Percentiles rank a stretch among this genome's conserved stretches.
phyloP scores from a whole-genome alignment of 2,113 vertebrate species.

The Asarcornis scutulata region DNA sequence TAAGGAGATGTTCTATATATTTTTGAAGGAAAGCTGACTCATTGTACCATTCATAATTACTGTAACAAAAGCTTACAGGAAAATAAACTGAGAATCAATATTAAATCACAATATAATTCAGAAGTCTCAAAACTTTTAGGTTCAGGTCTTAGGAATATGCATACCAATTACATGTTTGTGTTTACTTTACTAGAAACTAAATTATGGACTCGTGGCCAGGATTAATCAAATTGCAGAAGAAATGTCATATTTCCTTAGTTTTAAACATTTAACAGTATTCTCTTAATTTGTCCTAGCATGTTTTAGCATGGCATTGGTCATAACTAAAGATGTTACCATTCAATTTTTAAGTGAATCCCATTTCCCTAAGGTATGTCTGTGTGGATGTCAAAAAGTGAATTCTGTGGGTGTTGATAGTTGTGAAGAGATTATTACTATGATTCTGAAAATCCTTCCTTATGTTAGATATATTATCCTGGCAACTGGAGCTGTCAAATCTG shows the following conservation, averaged over 20 bases:
- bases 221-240: neutral
- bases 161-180: neutral
- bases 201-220: neutral
- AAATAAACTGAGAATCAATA: neutral
- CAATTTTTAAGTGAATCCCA: neutral
- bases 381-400: conserved; percentile 38
- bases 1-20: neutral
- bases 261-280: neutral
- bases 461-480: conserved; percentile 18
- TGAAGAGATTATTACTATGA: conserved; percentile 65
- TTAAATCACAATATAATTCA: neutral
- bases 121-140: neutral
- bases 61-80: neutral
- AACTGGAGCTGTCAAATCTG: conserved; percentile 46
- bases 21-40: neutral
- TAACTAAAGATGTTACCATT: neutral
- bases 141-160: neutral
- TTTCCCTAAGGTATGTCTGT: neutral
- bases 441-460: conserved; percentile 54
- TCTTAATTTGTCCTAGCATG: neutral
- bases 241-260: neutral
- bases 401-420: conserved; percentile 51
- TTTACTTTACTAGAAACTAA: neutral
- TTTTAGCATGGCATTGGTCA: neutral
- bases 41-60: neutral